Conservation (phyloP, 2,797 vertebrate genomes). For the Lithobates sylvaticus region DNA sequence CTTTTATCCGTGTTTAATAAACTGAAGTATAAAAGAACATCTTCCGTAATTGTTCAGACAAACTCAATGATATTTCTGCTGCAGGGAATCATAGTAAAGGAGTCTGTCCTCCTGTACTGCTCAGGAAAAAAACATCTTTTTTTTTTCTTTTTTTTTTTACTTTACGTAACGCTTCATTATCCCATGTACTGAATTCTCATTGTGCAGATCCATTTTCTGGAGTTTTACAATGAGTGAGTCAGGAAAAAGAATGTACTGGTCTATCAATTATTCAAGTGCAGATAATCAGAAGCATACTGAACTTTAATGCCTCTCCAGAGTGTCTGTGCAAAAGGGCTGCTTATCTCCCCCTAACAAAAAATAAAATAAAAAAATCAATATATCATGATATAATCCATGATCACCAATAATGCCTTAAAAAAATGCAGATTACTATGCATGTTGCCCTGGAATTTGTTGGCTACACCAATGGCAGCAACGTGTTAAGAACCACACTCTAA, state of each 20-base stretch:
- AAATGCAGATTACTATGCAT: slow-evolving; percentile 60
- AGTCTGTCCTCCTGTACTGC: background rate
- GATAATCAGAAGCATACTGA: slow-evolving; percentile 64
- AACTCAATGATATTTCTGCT: slow-evolving; percentile 4
- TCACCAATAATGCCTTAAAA: slow-evolving; percentile 68
- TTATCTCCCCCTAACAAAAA: slow-evolving; percentile 45
- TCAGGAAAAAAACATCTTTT: background rate
- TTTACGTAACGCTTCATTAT: slow-evolving; percentile 7
- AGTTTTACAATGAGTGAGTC: slow-evolving; percentile 62
- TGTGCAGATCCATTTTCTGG: slow-evolving; percentile 63
- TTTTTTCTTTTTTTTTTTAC: slow-evolving; percentile 16
- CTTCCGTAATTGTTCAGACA: slow-evolving; percentile 16
- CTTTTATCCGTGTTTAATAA: slow-evolving; percentile 19
- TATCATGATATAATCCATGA: slow-evolving; percentile 71
- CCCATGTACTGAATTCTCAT: slow-evolving; percentile 23
- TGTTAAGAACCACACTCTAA: slow-evolving; percentile 49
- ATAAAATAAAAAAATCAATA: slow-evolving; percentile 67
- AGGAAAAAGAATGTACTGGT: slow-evolving; percentile 63
- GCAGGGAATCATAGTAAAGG: slow-evolving; percentile 24
- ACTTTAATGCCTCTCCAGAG: slow-evolving; percentile 70
- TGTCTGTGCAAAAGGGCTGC: slow-evolving; percentile 63
- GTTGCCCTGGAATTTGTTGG: slow-evolving; percentile 34
- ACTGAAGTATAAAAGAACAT: slow-evolving; percentile 13
- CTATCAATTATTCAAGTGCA: slow-evolving; percentile 67
- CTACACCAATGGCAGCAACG: background rate